phyloP scores from a whole-genome alignment of 2,797 vertebrate species.

The Tolypeutes matacus region DNA sequence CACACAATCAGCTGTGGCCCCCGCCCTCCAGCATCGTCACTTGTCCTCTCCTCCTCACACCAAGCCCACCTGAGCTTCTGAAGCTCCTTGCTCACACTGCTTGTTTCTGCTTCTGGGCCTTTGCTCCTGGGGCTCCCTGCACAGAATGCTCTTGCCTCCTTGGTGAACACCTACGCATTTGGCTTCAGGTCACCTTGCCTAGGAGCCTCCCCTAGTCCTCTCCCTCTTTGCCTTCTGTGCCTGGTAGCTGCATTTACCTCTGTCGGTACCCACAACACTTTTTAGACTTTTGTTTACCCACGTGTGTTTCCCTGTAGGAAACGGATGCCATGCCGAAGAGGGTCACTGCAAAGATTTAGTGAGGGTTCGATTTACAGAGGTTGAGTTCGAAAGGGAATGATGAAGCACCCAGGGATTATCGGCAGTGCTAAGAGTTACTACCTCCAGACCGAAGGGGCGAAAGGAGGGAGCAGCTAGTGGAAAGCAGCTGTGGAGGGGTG shows the following conservation, averaged over 20 bases:
- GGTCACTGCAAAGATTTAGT: background rate
- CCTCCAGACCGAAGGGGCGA: background rate
- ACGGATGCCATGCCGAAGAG: background rate
- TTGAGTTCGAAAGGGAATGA: background rate
- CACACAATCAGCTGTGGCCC: fast-evolving
- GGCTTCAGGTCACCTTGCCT: background rate
- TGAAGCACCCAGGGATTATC: background rate
- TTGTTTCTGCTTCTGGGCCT: background rate
- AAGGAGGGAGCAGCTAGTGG: background rate
- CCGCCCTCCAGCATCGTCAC: background rate
- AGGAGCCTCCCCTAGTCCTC: background rate
- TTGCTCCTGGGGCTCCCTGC: background rate
- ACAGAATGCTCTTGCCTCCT: background rate
- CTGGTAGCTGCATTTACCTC: background rate
- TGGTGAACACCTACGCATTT: background rate
- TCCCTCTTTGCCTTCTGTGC: background rate
- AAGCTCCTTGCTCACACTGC: background rate
- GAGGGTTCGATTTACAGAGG: background rate
- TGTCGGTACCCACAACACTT: background rate
- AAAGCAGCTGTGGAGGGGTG: background rate
- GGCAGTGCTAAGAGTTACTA: background rate
- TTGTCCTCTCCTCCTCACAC: background rate
- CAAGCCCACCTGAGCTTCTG: fast-evolving
- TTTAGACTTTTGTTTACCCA: background rate
- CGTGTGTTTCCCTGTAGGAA: background rate